Percentiles rank a stretch among this genome's conserved stretches.
Conservation (phyloP, 2,113 vertebrate species). For the Pluvianellus socialis region DNA sequence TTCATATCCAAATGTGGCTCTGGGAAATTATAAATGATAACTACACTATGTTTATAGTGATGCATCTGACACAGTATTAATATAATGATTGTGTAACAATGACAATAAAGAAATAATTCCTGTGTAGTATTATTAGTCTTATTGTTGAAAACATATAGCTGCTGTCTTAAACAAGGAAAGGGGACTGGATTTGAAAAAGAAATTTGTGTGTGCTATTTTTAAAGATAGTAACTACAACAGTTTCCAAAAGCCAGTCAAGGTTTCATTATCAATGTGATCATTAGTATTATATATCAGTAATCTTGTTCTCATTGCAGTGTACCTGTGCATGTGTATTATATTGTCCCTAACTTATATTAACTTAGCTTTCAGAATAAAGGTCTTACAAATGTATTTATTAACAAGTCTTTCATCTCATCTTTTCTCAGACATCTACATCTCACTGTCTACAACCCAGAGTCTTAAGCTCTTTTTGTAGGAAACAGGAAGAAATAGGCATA, state of each 20-base stretch:
- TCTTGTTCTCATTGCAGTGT: background rate
- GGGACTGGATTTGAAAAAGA: background rate
- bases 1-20: constrained; percentile 41
- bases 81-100: background rate
- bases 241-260: background rate
- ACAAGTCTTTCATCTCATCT: background rate
- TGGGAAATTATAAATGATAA: constrained; percentile 59
- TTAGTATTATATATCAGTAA: background rate
- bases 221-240: background rate
- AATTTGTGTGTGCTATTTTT: background rate
- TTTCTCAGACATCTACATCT: background rate
- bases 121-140: background rate
- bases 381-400: background rate
- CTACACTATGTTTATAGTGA: constrained; percentile 7
- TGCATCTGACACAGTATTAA: constrained; percentile 1
- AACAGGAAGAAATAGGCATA: background rate
- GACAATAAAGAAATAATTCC: background rate
- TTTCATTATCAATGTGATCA: background rate
- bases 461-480: background rate
- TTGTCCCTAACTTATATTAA: background rate
- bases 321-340: background rate
- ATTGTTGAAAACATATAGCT: background rate
- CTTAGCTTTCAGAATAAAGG: background rate
- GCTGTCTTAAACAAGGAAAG: background rate
- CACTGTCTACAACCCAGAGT: background rate